Base-by-base conservation (phyloP, 37 sponge, comb jelly and placozoan species). In the Beroe ovata region DNA sequence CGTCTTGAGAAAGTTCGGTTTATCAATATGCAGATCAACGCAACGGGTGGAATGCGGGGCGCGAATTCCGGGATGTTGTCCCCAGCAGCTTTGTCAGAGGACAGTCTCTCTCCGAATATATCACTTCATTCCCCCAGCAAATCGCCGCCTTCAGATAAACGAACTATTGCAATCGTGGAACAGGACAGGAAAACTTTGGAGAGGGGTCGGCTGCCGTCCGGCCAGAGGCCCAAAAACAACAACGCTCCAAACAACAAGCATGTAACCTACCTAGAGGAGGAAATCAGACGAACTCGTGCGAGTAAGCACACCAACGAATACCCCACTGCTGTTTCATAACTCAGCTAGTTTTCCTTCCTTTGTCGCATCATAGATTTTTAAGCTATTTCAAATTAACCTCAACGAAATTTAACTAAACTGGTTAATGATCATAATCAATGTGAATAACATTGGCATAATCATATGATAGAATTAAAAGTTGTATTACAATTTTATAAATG, bases 1-100 rank as follows among this genome's bases (percentile, higher is more conserved):
- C 3, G 54, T 1, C 84, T 77, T 42, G 84, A 77, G 38, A 77
- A 77, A 23, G 84, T 77, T 8, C 84, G 84, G 84, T 77, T 77
- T 77, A 77, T 77, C 54, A 77, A 77, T 54, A 77, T 77, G 84
- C 84, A 77, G 84, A 42, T 77, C 19, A 77, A 77, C 28, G 84
- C 84, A 14, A 42, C 84, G n/a, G 84, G 54, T 1, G 84, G 54
- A 8, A 77, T 42, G 54, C 41, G 84, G 3, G 71, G 38, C 16
- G 71, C 71, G 8, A 34, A 34, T 21, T 20, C 36, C 38, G 84
- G 38, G 3, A 19, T 39, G 38, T 11, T 77, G 84, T 42, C 54
- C 14, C 42, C 54, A 3, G 54, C 54, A 11, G 16, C n/a, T 21
- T 28, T 42, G 26, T 19, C n/a, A 20, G 35, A 33, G 22, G 84